Base-by-base conservation (phyloP, 2,797 vertebrate genomes). In the Parambassis ranga region DNA sequence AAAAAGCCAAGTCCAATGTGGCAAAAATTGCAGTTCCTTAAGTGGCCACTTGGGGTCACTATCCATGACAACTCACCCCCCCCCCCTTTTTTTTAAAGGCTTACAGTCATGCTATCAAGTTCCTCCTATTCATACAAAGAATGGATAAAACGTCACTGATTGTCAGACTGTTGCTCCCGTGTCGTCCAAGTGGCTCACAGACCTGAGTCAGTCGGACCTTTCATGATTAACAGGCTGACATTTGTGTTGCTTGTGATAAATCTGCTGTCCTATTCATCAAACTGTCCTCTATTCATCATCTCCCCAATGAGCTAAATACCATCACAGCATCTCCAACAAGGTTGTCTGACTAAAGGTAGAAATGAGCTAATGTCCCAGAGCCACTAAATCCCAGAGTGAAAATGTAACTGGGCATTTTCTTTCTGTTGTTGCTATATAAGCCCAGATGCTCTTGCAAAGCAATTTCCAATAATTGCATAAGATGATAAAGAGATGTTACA, bases 241-340 rank as follows among this genome's bases (percentile, higher is more conserved):
- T 79, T 28, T 75, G 32, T 75, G 65, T 48, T 49, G 48, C n/a
- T 35, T 61, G 58, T 74, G 69, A 75, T 62, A 51, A 57, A 85
- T 77, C 67, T 65, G 60, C 49, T 60, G 49, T 78, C 42, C 65
- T 64, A 46, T 74, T 75, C 63, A 77, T 85, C 79, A 77, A 70
- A 70, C 52, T 43, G 13, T 67, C 66, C 58, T 64, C 70, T 16
- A 65, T 80, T 75, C 49, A 74, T 81, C 67, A 83, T 72, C 51
- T 67, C 32, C 43, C 57, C 26, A 50, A 18, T 36, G 48, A 62
- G 57, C 57, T 71, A 65, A 75, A 75, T 76, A 72, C 69, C 60
- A 74, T 13, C 3, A 9, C 3, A 5, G 48, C 13, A 24, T 52
- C 52, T 52, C 4, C 10, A n/a, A 20, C 30, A 24, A 46, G 27